These are phyloP conservation scores for Platysternon megacephalum DNA, from an alignment of 2,113 vertebrate species.

Conservation along the genomic window DNA sequence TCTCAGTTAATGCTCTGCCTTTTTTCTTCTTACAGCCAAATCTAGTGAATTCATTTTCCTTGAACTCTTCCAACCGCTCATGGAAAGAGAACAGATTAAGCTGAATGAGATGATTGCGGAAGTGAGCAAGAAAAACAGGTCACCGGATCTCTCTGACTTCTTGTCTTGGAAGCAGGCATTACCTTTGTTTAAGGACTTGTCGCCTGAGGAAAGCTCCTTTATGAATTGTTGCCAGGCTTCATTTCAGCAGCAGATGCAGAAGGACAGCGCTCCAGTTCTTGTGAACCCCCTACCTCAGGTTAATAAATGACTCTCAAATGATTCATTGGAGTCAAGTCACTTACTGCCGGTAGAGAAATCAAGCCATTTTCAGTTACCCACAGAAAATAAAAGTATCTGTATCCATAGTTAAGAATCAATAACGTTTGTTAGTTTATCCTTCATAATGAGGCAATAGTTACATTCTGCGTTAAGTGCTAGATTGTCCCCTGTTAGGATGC, in stretches of 20 bases:
- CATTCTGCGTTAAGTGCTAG: not conserved
- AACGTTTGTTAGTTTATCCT: not conserved
- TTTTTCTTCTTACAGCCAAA: slow-evolving; percentile 73
- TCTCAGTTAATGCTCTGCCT: not conserved
- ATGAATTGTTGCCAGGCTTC: slow-evolving; percentile 59
- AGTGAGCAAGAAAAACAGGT: slow-evolving; percentile 75
- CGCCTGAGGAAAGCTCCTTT: slow-evolving; percentile 78
- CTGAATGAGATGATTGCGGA: slow-evolving; percentile 74
- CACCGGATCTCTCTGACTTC: slow-evolving; percentile 70
- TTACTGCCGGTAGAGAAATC: not conserved
- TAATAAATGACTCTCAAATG: not conserved
- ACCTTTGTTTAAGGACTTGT: slow-evolving; percentile 74
- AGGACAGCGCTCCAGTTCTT: slow-evolving; percentile 28
- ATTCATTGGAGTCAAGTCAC: not conserved
- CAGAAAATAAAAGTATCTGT: not conserved
- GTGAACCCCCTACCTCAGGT: slow-evolving; percentile 71
- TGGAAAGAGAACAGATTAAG: slow-evolving; percentile 68
- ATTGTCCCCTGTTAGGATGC: not conserved
- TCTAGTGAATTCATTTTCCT: slow-evolving; percentile 80
- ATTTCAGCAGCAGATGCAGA: slow-evolving; percentile 26
- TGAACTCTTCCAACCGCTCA: slow-evolving; percentile 71
- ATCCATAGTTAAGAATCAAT: not conserved
- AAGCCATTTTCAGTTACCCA: not conserved
- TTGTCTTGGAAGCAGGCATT: slow-evolving; percentile 76
- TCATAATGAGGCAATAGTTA: not conserved